These are phyloP conservation scores for Ophthalmolycus amberensis DNA, from an alignment of 2,113 vertebrate species.

Conservation along the genomic window DNA sequence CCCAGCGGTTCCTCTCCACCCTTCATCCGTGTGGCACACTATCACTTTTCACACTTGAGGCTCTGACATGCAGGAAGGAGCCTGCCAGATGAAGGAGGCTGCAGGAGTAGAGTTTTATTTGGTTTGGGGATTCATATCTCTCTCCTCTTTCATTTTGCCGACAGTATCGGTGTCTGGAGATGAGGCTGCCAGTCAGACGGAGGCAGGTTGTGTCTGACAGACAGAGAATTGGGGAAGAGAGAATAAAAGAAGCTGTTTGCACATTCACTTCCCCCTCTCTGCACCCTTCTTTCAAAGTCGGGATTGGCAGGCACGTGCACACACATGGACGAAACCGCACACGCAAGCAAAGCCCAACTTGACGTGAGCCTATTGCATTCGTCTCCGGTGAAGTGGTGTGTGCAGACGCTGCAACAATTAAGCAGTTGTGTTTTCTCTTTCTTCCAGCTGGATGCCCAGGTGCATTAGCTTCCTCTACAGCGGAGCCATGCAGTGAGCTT, in stretches of 20 bases:
- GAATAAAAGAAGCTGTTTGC: conserved; percentile 62
- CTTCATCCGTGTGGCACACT: conserved; percentile 27
- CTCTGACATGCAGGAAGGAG: conserved; percentile 32
- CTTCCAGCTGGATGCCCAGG: conserved; percentile 44
- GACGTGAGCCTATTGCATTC: conserved; percentile 44
- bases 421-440: conserved; percentile 52
- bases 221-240: conserved; percentile 61
- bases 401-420: conserved; percentile 27
- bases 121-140: conserved; percentile 39
- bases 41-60: conserved; percentile 44
- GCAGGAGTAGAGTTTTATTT: conserved; percentile 28
- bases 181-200: conserved; percentile 41
- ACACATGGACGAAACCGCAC: conserved; percentile 12
- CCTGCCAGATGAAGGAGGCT: conserved; percentile 22
- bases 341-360: conserved; percentile 38
- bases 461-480: conserved; percentile 26
- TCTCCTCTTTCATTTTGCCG: conserved; percentile 22
- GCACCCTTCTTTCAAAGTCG: conserved; percentile 7
- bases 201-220: conserved; percentile 31
- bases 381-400: conserved; percentile 38
- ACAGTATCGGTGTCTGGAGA: conserved; percentile 26
- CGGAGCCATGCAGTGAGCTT: conserved; percentile 9
- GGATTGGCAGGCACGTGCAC: conserved; percentile 29
- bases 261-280: conserved; percentile 71
- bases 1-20: not conserved